These are phyloP conservation scores for Capreolus pygargus DNA, from an alignment of 2,113 vertebrate genomes.

Conservation along the genomic window DNA sequence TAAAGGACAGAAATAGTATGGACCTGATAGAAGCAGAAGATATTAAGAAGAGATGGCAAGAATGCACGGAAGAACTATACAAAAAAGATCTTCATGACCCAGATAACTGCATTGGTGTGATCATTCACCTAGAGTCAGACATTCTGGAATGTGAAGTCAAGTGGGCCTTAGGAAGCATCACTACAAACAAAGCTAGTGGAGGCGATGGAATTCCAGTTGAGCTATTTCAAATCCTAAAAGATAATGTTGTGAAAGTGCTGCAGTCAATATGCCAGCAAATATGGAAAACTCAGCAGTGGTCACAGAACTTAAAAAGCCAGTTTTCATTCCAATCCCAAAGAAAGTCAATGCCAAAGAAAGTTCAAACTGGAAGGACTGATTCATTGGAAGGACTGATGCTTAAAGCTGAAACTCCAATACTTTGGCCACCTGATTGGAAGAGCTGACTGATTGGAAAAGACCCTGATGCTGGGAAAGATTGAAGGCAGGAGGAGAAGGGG, in stretches of 20 bases:
- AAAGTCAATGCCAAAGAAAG: background rate
- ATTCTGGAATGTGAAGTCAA: background rate
- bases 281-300: background rate
- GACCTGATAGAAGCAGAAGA: background rate
- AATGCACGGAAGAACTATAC: background rate
- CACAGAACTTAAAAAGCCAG: background rate
- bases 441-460: background rate
- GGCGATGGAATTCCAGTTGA: background rate
- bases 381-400: background rate
- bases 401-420: background rate
- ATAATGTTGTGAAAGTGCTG: background rate
- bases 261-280: background rate
- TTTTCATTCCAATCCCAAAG: background rate
- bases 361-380: background rate
- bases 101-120: background rate
- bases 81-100: background rate
- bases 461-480: background rate
- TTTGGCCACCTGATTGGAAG: background rate
- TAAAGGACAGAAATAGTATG: background rate
- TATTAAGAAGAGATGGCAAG: background rate
- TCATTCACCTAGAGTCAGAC: background rate
- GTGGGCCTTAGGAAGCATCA: background rate
- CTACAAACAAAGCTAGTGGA: background rate
- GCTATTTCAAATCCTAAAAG: background rate
- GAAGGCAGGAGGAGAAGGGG: background rate